Percentiles rank a stretch among this genome's conserved stretches.
phyloP scores from a whole-genome alignment of 2,888 invertebrate genomes.

The Ornithoptera priamus region DNA sequence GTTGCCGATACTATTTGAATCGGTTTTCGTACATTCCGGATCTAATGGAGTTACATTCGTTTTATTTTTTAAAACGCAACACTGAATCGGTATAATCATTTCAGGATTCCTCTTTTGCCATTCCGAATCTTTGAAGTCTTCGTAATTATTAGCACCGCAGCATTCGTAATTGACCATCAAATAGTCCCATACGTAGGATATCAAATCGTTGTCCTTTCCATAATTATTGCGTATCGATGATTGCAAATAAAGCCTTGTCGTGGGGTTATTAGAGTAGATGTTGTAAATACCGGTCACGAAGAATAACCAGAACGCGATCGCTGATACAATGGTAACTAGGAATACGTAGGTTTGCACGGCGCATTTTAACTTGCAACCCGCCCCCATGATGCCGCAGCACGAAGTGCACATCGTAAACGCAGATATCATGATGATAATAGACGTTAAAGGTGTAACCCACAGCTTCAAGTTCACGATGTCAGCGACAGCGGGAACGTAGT shows the following conservation, averaged over 20 bases:
- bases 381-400: slow-evolving; percentile 67
- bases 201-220: slow-evolving; percentile 61
- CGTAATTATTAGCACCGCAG: slow-evolving; percentile 57
- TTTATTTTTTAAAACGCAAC: slow-evolving; percentile 56
- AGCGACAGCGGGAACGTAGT: slow-evolving; percentile 51
- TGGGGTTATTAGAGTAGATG: slow-evolving; percentile 57
- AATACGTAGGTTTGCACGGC: slow-evolving; percentile 66
- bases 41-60: slow-evolving; percentile 50
- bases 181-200: slow-evolving; percentile 59
- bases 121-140: slow-evolving; percentile 54
- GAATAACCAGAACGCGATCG: slow-evolving; percentile 57
- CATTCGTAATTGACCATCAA: slow-evolving; percentile 65
- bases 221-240: slow-evolving; percentile 50
- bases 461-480: slow-evolving; percentile 60
- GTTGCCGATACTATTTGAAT: slow-evolving; percentile 36
- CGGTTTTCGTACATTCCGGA: slow-evolving; percentile 47
- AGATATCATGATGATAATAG: slow-evolving; percentile 56
- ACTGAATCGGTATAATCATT: slow-evolving; percentile 58
- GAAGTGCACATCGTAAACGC: slow-evolving; percentile 58
- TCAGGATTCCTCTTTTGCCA: slow-evolving; percentile 54
- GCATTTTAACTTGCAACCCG: slow-evolving; percentile 64
- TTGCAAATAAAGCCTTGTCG: slow-evolving; percentile 47
- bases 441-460: slow-evolving; percentile 59
- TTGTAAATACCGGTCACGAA: slow-evolving; percentile 63
- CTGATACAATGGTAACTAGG: slow-evolving; percentile 51